A percentile compares a stretch with the other conserved stretches of the same genome.
phyloP scores from a whole-genome alignment of 2,888 invertebrate species.

The Drosophila cyrtoloma region DNA sequence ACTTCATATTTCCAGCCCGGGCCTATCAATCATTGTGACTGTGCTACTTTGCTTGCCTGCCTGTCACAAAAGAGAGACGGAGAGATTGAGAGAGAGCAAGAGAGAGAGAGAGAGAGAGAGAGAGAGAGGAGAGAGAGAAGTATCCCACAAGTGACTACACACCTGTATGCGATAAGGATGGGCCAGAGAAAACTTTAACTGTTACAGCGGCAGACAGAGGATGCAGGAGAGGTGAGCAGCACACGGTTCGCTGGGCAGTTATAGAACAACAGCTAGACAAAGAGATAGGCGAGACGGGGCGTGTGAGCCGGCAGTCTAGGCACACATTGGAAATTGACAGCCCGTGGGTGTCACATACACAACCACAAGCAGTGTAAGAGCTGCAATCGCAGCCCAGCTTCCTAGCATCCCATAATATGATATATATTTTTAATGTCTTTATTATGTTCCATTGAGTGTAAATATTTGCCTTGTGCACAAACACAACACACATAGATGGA shows the following conservation, averaged over 20 bases:
- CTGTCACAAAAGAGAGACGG: conserved; percentile 33
- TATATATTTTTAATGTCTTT: conserved; percentile 81
- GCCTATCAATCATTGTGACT: conserved; percentile 60
- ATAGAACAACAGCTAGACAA: conserved; percentile 16
- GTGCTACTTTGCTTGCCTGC: conserved; percentile 41
- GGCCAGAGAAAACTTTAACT: conserved; percentile 46
- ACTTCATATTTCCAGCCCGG: conserved; percentile 37
- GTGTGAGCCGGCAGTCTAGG: conserved; percentile 25
- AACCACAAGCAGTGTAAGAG: conserved; percentile 9
- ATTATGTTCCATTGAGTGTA: conserved; percentile 81
- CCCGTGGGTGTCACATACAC: conserved; percentile 34
- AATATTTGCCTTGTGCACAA: conserved; percentile 71
- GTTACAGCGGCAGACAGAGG: conserved; percentile 5
- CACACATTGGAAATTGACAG: conserved; percentile 67
- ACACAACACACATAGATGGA: conserved; percentile 24
- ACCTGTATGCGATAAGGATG: conserved; percentile 39
- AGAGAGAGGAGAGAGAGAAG: not conserved
- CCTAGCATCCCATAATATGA: conserved; percentile 44
- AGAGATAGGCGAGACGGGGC: no score
- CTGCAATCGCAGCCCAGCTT: conserved; percentile 37
- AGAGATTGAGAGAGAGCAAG: not conserved
- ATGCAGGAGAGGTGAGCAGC: not conserved
- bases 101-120: not conserved
- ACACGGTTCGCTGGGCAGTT: conserved; percentile 40
- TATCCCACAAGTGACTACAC: conserved; percentile 20